Conservation (phyloP, 2,888 invertebrate species). For the Apocheima hispidaria region DNA sequence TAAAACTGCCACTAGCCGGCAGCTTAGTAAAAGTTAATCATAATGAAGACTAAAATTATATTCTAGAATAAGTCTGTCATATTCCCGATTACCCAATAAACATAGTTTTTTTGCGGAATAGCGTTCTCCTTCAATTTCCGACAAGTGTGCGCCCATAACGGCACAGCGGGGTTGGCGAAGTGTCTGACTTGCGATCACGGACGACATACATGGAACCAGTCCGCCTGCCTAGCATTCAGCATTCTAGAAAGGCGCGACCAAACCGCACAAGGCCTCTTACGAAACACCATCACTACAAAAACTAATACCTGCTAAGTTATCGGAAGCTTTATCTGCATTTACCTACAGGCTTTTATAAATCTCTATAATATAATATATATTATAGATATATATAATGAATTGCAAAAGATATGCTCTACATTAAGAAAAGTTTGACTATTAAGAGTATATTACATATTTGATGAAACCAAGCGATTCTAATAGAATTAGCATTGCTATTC, state of each 20-base stretch:
- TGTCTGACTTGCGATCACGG: conserved; percentile 31
- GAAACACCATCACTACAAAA: conserved; percentile 41
- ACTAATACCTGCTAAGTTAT: conserved; percentile 37
- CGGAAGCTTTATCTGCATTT: conserved; percentile 39
- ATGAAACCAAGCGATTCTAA: conserved; percentile 17
- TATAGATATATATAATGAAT: too few species aligned
- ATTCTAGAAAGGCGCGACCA: conserved; percentile 44
- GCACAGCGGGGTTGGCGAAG: conserved; percentile 15
- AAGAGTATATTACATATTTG: conserved; percentile 10
- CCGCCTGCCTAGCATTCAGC: conserved; percentile 38
- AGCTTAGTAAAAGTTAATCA: not conserved
- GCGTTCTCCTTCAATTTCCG: conserved; percentile 15
- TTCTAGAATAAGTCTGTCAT: too few species aligned
- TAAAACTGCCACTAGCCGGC: too few species aligned
- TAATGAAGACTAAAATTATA: too few species aligned
- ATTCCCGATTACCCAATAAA: not conserved
- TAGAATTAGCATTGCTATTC: not conserved
- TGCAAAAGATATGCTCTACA: conserved; percentile 20
- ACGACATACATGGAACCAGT: conserved; percentile 43
- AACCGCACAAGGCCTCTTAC: conserved; percentile 33
- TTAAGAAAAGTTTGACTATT: conserved; percentile 15
- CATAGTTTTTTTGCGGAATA: conserved; percentile 6
- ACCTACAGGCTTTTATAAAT: conserved; percentile 15
- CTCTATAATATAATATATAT: too few species aligned
- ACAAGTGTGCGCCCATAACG: conserved; percentile 2